Percentiles rank a stretch among this genome's conserved stretches.
phyloP scores from a whole-genome alignment of 2,797 vertebrate species.

The Microhierax caerulescens region DNA sequence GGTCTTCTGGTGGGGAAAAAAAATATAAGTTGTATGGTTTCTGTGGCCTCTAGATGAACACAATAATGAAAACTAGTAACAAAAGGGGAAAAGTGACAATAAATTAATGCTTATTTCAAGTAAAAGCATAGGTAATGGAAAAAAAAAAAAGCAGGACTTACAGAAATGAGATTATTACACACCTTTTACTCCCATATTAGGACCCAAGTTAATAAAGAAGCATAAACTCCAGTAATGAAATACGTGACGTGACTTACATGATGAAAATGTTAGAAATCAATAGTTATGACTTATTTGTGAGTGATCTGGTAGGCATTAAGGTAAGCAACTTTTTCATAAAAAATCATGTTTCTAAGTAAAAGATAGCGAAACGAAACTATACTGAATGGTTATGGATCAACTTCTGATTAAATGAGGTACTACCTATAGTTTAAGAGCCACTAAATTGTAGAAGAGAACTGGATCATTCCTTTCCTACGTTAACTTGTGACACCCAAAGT shows the following conservation, averaged over 20 bases:
- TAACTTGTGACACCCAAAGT: neutral
- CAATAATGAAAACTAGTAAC: neutral
- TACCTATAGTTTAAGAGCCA: neutral
- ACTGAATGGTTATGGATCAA: neutral
- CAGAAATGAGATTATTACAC: neutral
- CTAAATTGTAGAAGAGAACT: neutral
- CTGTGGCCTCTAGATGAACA: neutral
- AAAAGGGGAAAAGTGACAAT: neutral
- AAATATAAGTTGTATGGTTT: neutral
- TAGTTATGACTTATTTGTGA: neutral
- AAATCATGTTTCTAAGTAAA: neutral
- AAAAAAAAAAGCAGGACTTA: neutral
- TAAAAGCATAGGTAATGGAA: neutral
- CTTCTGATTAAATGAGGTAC: neutral
- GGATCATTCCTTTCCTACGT: neutral
- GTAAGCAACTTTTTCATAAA: neutral
- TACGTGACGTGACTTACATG: neutral
- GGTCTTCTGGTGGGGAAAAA: neutral
- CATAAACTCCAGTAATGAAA: neutral
- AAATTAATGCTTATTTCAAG: neutral
- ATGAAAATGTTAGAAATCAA: neutral
- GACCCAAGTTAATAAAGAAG: neutral
- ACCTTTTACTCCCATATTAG: neutral
- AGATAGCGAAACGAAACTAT: neutral
- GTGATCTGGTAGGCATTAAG: neutral